These are phyloP conservation scores for Dasypus novemcinctus DNA, from an alignment of 2,113 vertebrate species.

Conservation along the genomic window DNA sequence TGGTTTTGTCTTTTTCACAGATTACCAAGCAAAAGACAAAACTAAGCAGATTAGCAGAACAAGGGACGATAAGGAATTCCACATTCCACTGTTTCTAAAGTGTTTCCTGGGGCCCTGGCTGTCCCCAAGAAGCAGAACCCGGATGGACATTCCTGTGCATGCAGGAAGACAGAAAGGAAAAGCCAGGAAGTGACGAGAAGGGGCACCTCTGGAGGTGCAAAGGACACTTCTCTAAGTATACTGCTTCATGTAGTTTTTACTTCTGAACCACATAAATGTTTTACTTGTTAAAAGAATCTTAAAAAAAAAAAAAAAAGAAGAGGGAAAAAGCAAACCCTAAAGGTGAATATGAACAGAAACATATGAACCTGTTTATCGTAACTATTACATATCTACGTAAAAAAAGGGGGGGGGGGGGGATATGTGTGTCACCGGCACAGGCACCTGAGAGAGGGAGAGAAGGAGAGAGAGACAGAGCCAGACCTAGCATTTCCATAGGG, in stretches of 20 bases:
- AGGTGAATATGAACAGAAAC: not conserved
- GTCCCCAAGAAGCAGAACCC: not conserved
- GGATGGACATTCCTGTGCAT: not conserved
- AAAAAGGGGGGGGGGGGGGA: not conserved
- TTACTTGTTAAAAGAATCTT: not conserved
- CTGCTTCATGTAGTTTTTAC: not conserved
- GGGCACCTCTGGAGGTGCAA: not conserved
- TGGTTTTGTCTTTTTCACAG: constrained; percentile 67
- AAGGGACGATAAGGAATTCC: not conserved
- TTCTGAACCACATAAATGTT: not conserved
- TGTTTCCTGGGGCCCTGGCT: not conserved
- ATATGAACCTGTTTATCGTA: not conserved
- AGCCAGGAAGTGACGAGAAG: not conserved
- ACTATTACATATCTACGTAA: not conserved
- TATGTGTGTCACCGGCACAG: too few relatives aligned
- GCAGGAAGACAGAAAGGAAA: not conserved
- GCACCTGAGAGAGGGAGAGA: too few relatives aligned
- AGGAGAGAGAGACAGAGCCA: not conserved
- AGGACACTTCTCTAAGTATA: not conserved
- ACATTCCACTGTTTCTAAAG: not conserved
- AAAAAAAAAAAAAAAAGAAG: not conserved
- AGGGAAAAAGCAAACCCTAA: not conserved
- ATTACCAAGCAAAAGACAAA: constrained; percentile 75
- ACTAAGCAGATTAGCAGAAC: not conserved
- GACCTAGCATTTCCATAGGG: too few relatives aligned